Evolutionary conservation across 2,797 vertebrate species (phyloP), one percentile per base, ranked within the genome.

Genomic region (Diplodus puntazzo): DNA sequence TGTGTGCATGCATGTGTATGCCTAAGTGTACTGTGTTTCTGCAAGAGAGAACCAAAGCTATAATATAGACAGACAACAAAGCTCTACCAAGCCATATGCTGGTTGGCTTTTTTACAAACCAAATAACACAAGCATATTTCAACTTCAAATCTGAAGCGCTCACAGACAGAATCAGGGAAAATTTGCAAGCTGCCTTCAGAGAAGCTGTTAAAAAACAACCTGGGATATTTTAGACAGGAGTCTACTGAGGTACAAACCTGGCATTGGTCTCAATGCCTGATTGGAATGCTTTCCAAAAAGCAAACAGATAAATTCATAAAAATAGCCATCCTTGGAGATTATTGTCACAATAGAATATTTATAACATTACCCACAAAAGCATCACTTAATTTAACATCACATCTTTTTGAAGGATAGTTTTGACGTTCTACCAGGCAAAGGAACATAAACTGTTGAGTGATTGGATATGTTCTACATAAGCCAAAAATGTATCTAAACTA

Each of bases 281-380:
- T 66, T 57, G 20, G 53, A 79, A 61, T n/a, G 30, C 20, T 70
- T 62, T 77, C 66, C 70, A 82, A 72, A 74, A 83, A 70, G n/a
- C 66, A 59, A 72, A 71, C 21, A 53, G 64, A 87, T 74, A 11
- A 68, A 76, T 72, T 39, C 23, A 69, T 58, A 54, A 57, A 81
- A 76, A 82, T 48, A 73, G 12, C 14, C 11, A 48, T 50, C 57
- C 50, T 64, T 12, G 39, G 68, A 84, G 21, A 71, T 42, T 77
- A 39, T n/a, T 27, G 11, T 18, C 65, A 61, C 66, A 78, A 59
- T 69, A 45, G 18, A 71, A 20, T 69, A 66, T 80, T 78, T 60
- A 77, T 12, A 63, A 55, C 60, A 67, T 71, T 69, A 59, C 17
- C 8, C 14, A 66, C 4, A 42, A 65, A 71, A 65, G 25, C 34